These are phyloP conservation scores for Phrynocephalus forsythii DNA, from an alignment of 2,797 vertebrate species.

Conservation along the genomic window DNA sequence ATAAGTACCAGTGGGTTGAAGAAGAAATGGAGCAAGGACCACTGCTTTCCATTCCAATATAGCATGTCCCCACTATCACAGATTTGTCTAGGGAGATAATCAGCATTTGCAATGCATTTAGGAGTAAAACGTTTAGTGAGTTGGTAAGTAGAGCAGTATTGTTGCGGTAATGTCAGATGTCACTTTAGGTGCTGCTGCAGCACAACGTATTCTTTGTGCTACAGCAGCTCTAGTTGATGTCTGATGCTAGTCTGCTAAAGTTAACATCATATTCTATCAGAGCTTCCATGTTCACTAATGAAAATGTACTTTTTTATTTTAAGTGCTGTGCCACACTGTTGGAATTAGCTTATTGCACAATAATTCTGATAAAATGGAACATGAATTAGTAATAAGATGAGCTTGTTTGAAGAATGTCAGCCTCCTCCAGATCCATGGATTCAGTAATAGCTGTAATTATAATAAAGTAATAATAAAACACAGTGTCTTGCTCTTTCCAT, in stretches of 20 bases:
- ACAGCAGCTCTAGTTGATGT: background rate
- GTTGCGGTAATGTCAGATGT: background rate
- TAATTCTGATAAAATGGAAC: conserved; percentile 60
- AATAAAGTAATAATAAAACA: conserved; percentile 78
- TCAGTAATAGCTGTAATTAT: conserved; percentile 80
- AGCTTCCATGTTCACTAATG: background rate
- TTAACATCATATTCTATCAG: background rate
- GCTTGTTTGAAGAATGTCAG: conserved; percentile 69
- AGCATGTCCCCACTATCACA: background rate
- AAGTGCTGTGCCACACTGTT: conserved; percentile 52
- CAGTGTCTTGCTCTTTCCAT: conserved; percentile 73
- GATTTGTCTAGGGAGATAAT: background rate
- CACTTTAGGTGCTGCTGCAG: background rate
- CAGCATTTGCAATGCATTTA: background rate
- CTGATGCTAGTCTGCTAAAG: background rate
- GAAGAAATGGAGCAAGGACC: no score
- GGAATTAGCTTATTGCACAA: conserved; percentile 64
- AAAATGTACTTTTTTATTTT: background rate
- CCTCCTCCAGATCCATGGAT: conserved; percentile 74
- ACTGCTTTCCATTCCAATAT: background rate
- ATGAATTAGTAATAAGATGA: conserved; percentile 71
- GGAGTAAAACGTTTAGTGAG: background rate
- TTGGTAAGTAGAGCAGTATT: background rate
- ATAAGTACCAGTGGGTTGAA: no score
- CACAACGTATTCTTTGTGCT: background rate